Evolutionary conservation across 2,888 invertebrate species (phyloP).

Genomic region (Gastracanthus pulcherrimus): DNA sequence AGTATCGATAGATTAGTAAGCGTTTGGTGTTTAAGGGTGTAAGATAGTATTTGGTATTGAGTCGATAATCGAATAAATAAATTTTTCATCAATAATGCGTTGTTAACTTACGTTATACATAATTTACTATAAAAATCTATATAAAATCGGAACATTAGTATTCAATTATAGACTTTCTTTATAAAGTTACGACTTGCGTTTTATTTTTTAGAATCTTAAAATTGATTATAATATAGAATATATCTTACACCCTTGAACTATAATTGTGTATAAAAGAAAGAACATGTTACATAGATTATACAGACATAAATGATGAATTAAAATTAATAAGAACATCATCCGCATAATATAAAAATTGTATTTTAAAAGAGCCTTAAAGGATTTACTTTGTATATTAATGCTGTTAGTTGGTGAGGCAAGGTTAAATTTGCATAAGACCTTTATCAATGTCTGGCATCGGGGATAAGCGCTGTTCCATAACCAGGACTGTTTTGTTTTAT

Average conservation of each 20-base stretch:
- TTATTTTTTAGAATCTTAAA: too few relatives aligned
- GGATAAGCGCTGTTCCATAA: conserved; percentile 72
- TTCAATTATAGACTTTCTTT: too few relatives aligned
- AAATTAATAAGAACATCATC: conserved; percentile 44
- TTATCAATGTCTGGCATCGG: conserved; percentile 66
- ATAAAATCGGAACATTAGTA: too few relatives aligned
- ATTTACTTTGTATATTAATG: conserved; percentile 34
- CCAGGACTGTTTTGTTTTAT: conserved; percentile 57
- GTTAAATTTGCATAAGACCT: conserved; percentile 52
- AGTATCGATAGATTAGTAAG: conserved; percentile 65
- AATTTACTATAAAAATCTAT: too few relatives aligned
- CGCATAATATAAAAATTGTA: conserved; percentile 22
- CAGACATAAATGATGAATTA: conserved; percentile 13
- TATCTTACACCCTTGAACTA: conserved; percentile 32
- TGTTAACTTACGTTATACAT: too few relatives aligned
- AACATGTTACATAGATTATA: neutral
- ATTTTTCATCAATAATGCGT: too few relatives aligned
- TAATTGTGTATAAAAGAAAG: neutral
- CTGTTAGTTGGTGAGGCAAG: conserved; percentile 30
- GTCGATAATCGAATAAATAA: too few relatives aligned
- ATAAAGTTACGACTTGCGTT: too few relatives aligned
- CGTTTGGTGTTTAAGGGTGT: conserved; percentile 58
- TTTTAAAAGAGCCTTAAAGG: conserved; percentile 26
- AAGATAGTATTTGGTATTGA: too few relatives aligned
- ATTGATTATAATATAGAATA: neutral